phyloP scores from a whole-genome alignment of 2,113 vertebrate genomes.

The Myrmophylax atrothorax region DNA sequence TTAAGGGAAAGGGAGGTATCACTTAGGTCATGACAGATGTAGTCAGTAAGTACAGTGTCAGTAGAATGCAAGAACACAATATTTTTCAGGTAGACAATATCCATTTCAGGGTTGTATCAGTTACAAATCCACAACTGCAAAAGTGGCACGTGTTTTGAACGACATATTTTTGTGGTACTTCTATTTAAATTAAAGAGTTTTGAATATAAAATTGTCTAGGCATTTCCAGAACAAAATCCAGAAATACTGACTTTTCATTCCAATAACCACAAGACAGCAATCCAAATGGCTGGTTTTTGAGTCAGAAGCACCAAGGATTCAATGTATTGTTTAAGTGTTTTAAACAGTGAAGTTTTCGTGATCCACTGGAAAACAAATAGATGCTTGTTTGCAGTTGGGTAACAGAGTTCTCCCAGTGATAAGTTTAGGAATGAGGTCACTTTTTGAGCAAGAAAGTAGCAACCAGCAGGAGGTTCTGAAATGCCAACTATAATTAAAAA shows the following conservation, averaged over 20 bases:
- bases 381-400: constrained; percentile 22
- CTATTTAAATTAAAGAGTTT: neutral
- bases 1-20: neutral
- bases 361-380: neutral
- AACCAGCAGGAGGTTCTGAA: constrained; percentile 42
- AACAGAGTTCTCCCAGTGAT: neutral
- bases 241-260: neutral
- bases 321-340: constrained; percentile 3
- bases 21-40: neutral
- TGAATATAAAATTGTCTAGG: neutral
- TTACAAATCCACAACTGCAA: neutral
- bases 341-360: constrained; percentile 11
- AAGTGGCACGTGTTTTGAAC: neutral
- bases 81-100: neutral
- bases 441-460: constrained; percentile 34
- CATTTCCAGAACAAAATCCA: neutral
- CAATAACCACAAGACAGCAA: neutral
- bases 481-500: constrained; percentile 56
- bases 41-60: neutral
- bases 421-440: constrained; percentile 54
- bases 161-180: neutral
- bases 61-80: neutral
- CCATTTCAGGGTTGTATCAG: neutral
- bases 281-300: neutral
- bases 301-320: neutral